phyloP scores from a whole-genome alignment of 1,140 invertebrate genomes.

The Bradysia coprophila region DNA sequence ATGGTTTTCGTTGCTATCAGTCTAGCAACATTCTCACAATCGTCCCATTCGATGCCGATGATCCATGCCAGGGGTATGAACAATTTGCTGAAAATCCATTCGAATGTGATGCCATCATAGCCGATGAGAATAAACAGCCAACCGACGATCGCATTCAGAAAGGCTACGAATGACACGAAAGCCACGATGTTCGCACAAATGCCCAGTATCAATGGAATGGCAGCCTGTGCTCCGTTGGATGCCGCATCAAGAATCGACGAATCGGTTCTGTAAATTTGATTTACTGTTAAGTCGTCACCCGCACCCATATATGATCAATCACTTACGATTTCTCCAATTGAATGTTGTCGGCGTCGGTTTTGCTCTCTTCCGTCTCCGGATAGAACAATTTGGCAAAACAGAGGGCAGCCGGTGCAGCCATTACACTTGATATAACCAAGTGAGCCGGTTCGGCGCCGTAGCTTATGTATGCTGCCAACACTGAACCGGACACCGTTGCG shows the following conservation, averaged over 20 bases:
- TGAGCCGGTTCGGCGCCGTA: slow-evolving; percentile 73
- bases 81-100: slow-evolving; percentile 64
- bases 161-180: slow-evolving; percentile 71
- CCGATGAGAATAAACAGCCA: slow-evolving; percentile 67
- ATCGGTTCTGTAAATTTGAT: slow-evolving; percentile 41
- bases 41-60: slow-evolving; percentile 54
- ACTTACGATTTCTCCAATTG: slow-evolving; percentile 41
- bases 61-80: slow-evolving; percentile 70
- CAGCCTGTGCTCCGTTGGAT: slow-evolving; percentile 64
- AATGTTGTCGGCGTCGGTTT: slow-evolving; percentile 47
- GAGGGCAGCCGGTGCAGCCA: slow-evolving; percentile 86
- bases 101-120: slow-evolving; percentile 29
- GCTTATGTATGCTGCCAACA: slow-evolving; percentile 78
- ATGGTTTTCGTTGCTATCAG: slow-evolving; percentile 79
- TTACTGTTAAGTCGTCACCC: too few relatives aligned
- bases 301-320: too few relatives aligned
- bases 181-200: slow-evolving; percentile 86
- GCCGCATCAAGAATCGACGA: slow-evolving; percentile 75
- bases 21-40: slow-evolving; percentile 58
- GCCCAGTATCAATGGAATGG: slow-evolving; percentile 63
- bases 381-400: slow-evolving; percentile 78
- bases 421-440: slow-evolving; percentile 77
- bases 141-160: slow-evolving; percentile 57
- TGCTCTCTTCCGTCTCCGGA: slow-evolving; percentile 67
- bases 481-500: slow-evolving; percentile 82